Percentiles rank a stretch among this genome's conserved stretches.
phyloP scores from a whole-genome alignment of 2,797 vertebrate species.

The Dryobates pubescens region DNA sequence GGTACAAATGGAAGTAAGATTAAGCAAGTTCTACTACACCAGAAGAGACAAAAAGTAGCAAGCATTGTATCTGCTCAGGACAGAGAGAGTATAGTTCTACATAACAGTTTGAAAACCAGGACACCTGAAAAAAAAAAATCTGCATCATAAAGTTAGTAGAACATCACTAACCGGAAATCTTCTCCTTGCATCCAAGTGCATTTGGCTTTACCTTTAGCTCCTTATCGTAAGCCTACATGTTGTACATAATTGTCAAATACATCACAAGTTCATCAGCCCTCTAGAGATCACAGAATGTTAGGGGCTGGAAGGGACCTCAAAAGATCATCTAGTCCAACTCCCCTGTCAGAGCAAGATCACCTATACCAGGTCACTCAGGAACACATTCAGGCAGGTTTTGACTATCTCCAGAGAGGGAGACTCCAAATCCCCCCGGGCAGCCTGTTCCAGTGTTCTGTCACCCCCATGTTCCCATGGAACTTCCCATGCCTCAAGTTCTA shows the following conservation, averaged over 20 bases:
- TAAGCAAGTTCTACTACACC: neutral
- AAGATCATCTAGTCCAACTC: too few relatives aligned
- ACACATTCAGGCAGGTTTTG: too few relatives aligned
- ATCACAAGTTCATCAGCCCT: neutral
- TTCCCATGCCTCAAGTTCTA: too few relatives aligned
- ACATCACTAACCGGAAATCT: neutral
- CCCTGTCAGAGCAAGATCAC: too few relatives aligned
- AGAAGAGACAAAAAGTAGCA: neutral
- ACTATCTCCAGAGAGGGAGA: too few relatives aligned
- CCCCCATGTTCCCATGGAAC: too few relatives aligned
- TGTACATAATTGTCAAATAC: neutral
- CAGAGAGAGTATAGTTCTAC: neutral
- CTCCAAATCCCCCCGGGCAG: too few relatives aligned
- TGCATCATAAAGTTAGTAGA: neutral
- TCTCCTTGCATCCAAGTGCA: neutral
- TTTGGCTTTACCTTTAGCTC: neutral
- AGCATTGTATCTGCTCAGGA: neutral
- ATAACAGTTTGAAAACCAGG: neutral
- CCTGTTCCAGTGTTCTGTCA: too few relatives aligned
- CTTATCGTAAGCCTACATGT: neutral
- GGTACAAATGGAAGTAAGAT: neutral
- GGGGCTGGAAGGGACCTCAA: too few relatives aligned
- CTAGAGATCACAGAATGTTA: neutral
- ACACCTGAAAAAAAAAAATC: neutral
- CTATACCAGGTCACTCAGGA: too few relatives aligned